Percentiles rank a stretch among this genome's conserved stretches.
Conservation (phyloP, 2,797 vertebrate genomes). For the Percopsis omiscomaycus region DNA sequence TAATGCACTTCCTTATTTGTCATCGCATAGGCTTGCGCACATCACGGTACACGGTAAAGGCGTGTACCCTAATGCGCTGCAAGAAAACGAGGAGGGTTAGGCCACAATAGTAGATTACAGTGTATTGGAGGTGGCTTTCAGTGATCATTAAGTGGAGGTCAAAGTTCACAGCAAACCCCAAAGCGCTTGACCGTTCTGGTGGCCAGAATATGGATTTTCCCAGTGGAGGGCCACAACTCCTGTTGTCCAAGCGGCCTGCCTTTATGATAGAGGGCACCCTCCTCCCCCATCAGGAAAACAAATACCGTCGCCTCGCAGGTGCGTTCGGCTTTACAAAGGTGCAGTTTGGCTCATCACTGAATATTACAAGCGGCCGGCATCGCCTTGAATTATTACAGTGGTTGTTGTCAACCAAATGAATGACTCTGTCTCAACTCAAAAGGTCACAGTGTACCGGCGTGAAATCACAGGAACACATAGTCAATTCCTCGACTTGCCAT, state of each 20-base stretch:
- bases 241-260: conserved; percentile 19
- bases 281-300: conserved; percentile 43
- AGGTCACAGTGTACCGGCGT: conserved; percentile 67
- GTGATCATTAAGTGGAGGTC: not conserved
- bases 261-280: conserved; percentile 14
- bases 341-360: conserved; percentile 55
- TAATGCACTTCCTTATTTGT: too few relatives aligned
- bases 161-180: not conserved
- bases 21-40: too few relatives aligned
- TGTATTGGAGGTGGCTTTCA: too few relatives aligned
- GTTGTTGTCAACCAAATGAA: conserved; percentile 73
- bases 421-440: conserved; percentile 66
- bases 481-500: conserved; percentile 50
- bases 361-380: conserved; percentile 50
- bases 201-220: conserved; percentile 1
- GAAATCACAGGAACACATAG: conserved; percentile 61
- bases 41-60: too few relatives aligned
- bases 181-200: not conserved
- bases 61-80: too few relatives aligned
- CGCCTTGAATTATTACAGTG: conserved; percentile 68
- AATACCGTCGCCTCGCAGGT: conserved; percentile 52
- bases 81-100: too few relatives aligned
- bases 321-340: conserved; percentile 32
- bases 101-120: too few relatives aligned
- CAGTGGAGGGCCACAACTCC: conserved; percentile 9